A percentile compares a stretch with the other conserved stretches of the same genome.
Conservation (phyloP, 2,113 vertebrate species). For the Grammomys surdaster region DNA sequence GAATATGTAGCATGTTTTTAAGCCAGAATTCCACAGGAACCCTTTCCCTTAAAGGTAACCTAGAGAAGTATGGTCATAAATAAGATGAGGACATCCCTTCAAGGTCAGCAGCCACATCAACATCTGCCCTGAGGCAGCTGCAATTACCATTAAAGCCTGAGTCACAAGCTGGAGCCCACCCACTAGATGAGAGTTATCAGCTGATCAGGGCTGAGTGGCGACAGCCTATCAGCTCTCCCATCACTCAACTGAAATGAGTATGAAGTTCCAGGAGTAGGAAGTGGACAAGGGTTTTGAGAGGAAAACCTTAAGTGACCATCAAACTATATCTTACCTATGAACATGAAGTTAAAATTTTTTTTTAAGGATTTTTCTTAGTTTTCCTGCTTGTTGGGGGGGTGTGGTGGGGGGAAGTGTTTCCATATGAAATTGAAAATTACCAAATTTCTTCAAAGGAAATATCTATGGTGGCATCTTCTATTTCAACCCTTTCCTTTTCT, state of each 20-base stretch:
- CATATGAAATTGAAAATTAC: background rate
- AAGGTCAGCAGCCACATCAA: background rate
- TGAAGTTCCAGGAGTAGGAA: background rate
- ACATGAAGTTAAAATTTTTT: background rate
- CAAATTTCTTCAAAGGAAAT: conserved; percentile 23
- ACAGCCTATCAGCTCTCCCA: background rate
- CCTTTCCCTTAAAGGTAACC: background rate
- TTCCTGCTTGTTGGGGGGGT: too few relatives aligned
- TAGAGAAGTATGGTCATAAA: background rate
- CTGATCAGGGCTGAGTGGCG: background rate
- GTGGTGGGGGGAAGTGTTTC: background rate
- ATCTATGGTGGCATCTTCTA: background rate
- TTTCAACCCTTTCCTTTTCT: background rate
- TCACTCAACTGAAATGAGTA: background rate
- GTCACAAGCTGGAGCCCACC: background rate
- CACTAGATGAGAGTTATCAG: background rate
- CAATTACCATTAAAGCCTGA: background rate
- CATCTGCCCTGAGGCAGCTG: background rate
- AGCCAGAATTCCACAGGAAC: conserved; percentile 89
- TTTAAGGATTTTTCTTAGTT: background rate
- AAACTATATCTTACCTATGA: background rate
- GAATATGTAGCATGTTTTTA: conserved; percentile 95
- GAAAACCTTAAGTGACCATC: background rate
- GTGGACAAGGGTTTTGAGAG: background rate
- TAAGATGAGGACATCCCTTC: background rate